These are phyloP conservation scores for Anguilla rostrata DNA, from an alignment of 2,113 vertebrate species.

Conservation along the genomic window DNA sequence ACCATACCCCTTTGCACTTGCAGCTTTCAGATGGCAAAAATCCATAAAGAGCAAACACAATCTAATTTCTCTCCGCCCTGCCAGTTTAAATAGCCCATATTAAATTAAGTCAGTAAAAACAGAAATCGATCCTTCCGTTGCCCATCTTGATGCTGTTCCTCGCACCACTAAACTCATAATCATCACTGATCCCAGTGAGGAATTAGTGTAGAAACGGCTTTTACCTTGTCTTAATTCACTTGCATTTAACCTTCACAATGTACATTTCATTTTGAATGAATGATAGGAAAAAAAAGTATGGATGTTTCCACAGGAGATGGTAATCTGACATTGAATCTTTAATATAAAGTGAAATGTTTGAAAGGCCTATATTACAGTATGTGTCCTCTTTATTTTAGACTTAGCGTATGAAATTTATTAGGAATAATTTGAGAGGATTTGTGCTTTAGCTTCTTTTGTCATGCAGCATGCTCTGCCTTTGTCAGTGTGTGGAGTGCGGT, in stretches of 20 bases:
- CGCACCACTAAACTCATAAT: conserved; percentile 62
- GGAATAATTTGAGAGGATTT: background rate
- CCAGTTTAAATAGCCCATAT: conserved; percentile 71
- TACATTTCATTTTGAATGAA: conserved; percentile 4
- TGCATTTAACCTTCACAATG: conserved; percentile 24
- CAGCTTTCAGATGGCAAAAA: conserved; percentile 61
- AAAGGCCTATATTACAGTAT: background rate
- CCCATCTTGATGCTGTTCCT: conserved; percentile 57
- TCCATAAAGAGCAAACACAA: conserved; percentile 72
- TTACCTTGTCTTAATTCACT: conserved; percentile 30
- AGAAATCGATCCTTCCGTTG: conserved; percentile 69
- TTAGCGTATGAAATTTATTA: too few relatives aligned
- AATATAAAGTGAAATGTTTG: conserved; percentile 13
- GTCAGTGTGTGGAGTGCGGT: background rate
- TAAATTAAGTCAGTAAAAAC: conserved; percentile 73
- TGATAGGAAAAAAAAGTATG: conserved; percentile 4
- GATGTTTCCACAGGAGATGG: background rate
- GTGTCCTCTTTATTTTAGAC: too few relatives aligned
- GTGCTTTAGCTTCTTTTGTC: background rate
- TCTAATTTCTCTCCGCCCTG: conserved; percentile 69
- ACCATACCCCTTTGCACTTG: conserved; percentile 48
- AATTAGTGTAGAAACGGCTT: conserved; percentile 51
- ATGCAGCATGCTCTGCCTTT: background rate
- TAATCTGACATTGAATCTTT: conserved; percentile 1
- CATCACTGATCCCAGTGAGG: conserved; percentile 59